Percentiles rank a stretch among this genome's conserved stretches.
These are phyloP conservation scores for Pseudolaguvia tuberculata DNA, from an alignment of 2,113 vertebrate species.

Conservation along the genomic window DNA sequence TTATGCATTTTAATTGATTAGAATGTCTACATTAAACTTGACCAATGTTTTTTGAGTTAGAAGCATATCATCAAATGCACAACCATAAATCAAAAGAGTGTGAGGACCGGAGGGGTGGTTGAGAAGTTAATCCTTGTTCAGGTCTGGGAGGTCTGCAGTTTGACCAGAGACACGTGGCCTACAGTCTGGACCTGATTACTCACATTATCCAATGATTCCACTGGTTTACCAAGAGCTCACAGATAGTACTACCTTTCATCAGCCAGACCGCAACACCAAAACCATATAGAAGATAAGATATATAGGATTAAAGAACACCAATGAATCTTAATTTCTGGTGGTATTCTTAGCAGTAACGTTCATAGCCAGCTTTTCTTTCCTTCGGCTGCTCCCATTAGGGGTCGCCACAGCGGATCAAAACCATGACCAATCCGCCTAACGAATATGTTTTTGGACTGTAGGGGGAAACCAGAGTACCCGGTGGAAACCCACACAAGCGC, in stretches of 20 bases:
- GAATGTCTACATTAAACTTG: slow-evolving; percentile 21
- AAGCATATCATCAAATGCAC: slow-evolving; percentile 41
- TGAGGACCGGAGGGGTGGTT: slow-evolving; percentile 43
- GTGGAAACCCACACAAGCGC: too few species aligned
- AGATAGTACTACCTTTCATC: slow-evolving; percentile 64
- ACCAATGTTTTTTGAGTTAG: slow-evolving; percentile 36
- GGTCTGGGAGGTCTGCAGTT: slow-evolving; percentile 36
- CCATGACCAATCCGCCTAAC: too few species aligned
- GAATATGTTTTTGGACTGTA: too few species aligned
- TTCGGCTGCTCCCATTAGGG: too few species aligned
- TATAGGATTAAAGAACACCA: slow-evolving; percentile 13
- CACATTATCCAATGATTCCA: slow-evolving; percentile 64
- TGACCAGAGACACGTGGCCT: slow-evolving; percentile 53
- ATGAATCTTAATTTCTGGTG: slow-evolving; percentile 4
- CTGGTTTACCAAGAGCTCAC: slow-evolving; percentile 55
- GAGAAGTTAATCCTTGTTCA: slow-evolving; percentile 29
- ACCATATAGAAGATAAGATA: slow-evolving; percentile 58
- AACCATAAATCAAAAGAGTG: slow-evolving; percentile 44
- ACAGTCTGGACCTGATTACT: slow-evolving; percentile 64
- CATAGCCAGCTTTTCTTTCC: too few species aligned
- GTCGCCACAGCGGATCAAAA: too few species aligned
- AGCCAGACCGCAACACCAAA: slow-evolving; percentile 56
- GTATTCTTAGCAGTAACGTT: not conserved
- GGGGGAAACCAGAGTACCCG: too few species aligned
- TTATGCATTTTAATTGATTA: slow-evolving; percentile 36